Conservation (phyloP, 2,888 invertebrate genomes). For the Nematopogon swammerdamellus region DNA sequence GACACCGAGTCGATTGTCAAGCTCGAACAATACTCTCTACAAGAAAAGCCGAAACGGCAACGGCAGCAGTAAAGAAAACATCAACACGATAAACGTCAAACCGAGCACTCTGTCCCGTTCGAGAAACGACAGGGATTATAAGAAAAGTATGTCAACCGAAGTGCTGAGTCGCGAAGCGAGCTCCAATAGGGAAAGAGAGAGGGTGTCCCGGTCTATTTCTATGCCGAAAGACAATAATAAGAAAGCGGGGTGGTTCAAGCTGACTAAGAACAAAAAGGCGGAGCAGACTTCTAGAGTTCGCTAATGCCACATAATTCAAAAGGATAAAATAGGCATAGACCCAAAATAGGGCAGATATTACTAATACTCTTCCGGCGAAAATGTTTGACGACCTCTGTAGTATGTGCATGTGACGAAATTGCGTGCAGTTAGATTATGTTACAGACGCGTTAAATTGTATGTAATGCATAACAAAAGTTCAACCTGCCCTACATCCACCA, state of each 20-base stretch:
- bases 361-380: no score
- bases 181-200: conserved; percentile 33
- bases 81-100: conserved; percentile 14
- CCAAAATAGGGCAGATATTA: no score
- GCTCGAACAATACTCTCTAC: conserved; percentile 38
- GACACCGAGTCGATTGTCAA: conserved; percentile 30
- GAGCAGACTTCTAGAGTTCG: conserved; percentile 42
- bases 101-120: conserved; percentile 31
- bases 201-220: conserved; percentile 62
- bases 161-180: conserved; percentile 48
- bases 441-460: no score
- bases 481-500: no score
- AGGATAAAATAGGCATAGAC: no score
- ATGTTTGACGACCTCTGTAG: no score
- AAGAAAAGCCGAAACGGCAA: conserved; percentile 40
- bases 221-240: conserved; percentile 71
- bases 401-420: no score
- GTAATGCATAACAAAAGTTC: no score
- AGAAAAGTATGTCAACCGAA: conserved; percentile 62
- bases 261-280: conserved; percentile 45
- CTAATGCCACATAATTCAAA: conserved; percentile 17
- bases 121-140: conserved; percentile 38
- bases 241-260: conserved; percentile 71
- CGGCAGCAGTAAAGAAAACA: conserved; percentile 18
- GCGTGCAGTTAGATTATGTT: no score